phyloP scores from a whole-genome alignment of 2,797 vertebrate genomes.

The Thaleichthys pacificus region DNA sequence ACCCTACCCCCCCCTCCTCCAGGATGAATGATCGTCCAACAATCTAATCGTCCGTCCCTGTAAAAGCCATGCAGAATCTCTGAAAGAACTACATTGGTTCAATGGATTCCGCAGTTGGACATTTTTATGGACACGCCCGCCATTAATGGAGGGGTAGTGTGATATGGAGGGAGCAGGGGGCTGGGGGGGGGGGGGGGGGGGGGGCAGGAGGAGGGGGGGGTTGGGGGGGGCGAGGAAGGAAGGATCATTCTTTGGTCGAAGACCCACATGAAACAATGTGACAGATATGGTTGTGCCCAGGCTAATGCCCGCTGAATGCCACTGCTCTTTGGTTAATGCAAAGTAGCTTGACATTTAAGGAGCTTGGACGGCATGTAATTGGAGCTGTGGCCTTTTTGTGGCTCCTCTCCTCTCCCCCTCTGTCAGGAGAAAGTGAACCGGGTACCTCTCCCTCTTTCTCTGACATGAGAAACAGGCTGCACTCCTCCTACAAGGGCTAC shows the following conservation, averaged over 20 bases:
- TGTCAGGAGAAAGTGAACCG: constrained; percentile 60
- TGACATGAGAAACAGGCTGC: constrained; percentile 8
- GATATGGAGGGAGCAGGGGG: background rate
- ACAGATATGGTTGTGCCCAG: constrained; percentile 60
- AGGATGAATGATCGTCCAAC: constrained; percentile 48
- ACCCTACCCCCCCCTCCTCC: too few species aligned
- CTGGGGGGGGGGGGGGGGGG: constrained; percentile 8
- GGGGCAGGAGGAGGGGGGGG: background rate
- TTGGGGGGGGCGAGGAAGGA: background rate
- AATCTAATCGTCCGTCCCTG: constrained; percentile 51
- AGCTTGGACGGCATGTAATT: constrained; percentile 68
- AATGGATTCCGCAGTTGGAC: constrained; percentile 39
- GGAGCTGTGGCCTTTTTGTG: constrained; percentile 70
- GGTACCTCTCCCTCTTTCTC: constrained; percentile 21
- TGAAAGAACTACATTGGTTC: constrained; percentile 35
- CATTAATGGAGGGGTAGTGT: background rate
- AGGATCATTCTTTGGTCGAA: constrained; percentile 34
- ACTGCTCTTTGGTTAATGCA: constrained; percentile 70
- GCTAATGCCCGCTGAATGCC: constrained; percentile 71
- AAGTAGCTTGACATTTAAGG: constrained; percentile 77
- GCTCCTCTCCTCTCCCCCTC: constrained; percentile 51
- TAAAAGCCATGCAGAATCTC: constrained; percentile 28
- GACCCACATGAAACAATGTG: constrained; percentile 51
- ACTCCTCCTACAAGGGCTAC: constrained; percentile 36
- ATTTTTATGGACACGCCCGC: constrained; percentile 23